Evolutionary conservation across 2,888 invertebrate genomes (phyloP).

Genomic region (Rhagonycha lutea): DNA sequence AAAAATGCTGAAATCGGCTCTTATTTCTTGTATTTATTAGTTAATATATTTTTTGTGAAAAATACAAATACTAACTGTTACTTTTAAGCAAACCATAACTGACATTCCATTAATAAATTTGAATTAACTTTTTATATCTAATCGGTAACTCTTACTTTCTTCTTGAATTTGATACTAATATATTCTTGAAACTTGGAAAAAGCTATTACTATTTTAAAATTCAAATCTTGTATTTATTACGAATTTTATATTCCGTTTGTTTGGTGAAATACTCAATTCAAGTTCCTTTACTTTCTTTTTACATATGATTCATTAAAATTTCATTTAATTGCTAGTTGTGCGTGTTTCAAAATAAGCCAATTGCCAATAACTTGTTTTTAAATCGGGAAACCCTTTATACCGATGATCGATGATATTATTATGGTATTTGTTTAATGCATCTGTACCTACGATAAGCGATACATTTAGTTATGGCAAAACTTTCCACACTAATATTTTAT

Average conservation of each 20-base stretch:
- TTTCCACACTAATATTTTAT: background rate
- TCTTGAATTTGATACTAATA: background rate
- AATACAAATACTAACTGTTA: background rate
- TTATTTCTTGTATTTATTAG: background rate
- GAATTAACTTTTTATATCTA: background rate
- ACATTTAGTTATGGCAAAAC: background rate
- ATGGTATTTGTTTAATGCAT: background rate
- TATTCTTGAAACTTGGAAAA: background rate
- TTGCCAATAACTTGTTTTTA: background rate
- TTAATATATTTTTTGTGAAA: background rate
- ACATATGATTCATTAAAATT: background rate
- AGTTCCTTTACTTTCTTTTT: conserved; percentile 4
- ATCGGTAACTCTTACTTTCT: conserved; percentile 1
- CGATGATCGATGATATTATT: background rate
- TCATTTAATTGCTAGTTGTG: background rate
- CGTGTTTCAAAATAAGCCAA: background rate
- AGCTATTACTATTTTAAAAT: background rate
- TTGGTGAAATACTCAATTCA: background rate
- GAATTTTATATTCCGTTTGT: background rate
- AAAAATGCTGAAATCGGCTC: background rate
- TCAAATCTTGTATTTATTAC: background rate
- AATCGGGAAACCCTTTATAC: background rate
- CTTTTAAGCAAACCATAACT: background rate
- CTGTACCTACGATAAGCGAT: background rate
- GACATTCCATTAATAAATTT: background rate